Percentiles rank a stretch among this genome's conserved stretches.
These are phyloP conservation scores for mouse (Mus musculus) DNA, from an alignment of 2,113 vertebrate genomes.

Conservation along the genomic window DNA sequence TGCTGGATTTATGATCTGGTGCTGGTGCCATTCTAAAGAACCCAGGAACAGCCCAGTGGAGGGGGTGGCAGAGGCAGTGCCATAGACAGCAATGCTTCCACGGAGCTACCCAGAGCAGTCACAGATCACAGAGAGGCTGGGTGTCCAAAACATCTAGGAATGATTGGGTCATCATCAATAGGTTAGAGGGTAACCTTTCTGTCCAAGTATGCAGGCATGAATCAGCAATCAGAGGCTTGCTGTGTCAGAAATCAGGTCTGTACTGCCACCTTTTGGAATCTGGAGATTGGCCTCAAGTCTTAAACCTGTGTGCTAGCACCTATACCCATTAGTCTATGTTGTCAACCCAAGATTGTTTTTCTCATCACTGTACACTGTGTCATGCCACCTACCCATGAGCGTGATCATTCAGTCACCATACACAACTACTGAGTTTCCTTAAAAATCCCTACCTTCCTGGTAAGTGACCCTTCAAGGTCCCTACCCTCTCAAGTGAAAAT, in stretches of 20 bases:
- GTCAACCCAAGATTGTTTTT: not conserved
- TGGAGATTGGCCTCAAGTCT: not conserved
- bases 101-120: not conserved
- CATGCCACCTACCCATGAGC: not conserved
- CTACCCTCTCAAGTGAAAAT: constrained; percentile 4
- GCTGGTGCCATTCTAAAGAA: not conserved
- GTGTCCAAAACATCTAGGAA: not conserved
- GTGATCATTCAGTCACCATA: not conserved
- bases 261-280: not conserved
- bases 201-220: not conserved
- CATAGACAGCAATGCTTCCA: not conserved
- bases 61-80: not conserved
- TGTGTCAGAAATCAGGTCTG: not conserved
- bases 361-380: not conserved
- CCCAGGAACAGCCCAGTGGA: not conserved
- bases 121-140: not conserved
- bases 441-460: not conserved
- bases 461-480: not conserved
- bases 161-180: not conserved
- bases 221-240: not conserved
- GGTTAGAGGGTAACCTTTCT: not conserved
- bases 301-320: not conserved
- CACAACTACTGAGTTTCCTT: not conserved
- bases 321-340: not conserved
- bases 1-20: not conserved